Evolutionary conservation across 1,140 invertebrate species (phyloP).

Genomic region (Drosophila pseudoananassae): DNA sequence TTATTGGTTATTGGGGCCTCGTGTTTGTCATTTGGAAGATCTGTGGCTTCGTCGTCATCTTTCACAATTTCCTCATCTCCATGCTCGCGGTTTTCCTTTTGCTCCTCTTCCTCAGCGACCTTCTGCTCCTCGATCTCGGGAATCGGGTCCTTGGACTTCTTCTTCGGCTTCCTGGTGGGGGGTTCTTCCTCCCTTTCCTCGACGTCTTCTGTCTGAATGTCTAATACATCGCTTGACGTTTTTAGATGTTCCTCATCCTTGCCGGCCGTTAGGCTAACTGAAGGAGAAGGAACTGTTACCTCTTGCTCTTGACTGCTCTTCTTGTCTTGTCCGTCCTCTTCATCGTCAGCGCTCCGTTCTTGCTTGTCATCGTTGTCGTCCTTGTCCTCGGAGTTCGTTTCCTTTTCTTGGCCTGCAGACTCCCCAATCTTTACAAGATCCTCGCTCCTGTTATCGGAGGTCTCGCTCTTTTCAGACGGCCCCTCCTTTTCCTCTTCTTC

Average conservation of each 20-base stretch:
- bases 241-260: constrained; percentile 77
- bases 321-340: constrained; percentile 11
- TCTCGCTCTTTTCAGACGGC: not conserved
- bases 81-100: constrained; percentile 61
- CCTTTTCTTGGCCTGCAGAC: constrained; percentile 13
- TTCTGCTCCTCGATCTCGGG: not conserved
- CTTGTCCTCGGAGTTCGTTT: not conserved
- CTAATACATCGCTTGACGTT: constrained; percentile 80
- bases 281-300: constrained; percentile 79
- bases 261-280: constrained; percentile 64
- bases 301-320: constrained; percentile 50
- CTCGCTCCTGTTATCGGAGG: not conserved
- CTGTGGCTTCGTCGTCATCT: constrained; percentile 10
- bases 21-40: constrained; percentile 37
- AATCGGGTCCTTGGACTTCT: constrained; percentile 32
- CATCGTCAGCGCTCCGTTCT: constrained; percentile 6
- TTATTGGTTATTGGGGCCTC: constrained; percentile 25
- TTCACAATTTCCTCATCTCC: constrained; percentile 11
- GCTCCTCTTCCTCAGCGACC: constrained; percentile 38
- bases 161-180: constrained; percentile 23
- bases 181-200: constrained; percentile 53
- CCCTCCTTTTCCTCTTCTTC: constrained; percentile 8
- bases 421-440: constrained; percentile 6
- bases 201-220: constrained; percentile 77
- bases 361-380: constrained; percentile 20